These are phyloP conservation scores for Nematopogon swammerdamellus DNA, from an alignment of 2,888 invertebrate genomes.

Conservation along the genomic window DNA sequence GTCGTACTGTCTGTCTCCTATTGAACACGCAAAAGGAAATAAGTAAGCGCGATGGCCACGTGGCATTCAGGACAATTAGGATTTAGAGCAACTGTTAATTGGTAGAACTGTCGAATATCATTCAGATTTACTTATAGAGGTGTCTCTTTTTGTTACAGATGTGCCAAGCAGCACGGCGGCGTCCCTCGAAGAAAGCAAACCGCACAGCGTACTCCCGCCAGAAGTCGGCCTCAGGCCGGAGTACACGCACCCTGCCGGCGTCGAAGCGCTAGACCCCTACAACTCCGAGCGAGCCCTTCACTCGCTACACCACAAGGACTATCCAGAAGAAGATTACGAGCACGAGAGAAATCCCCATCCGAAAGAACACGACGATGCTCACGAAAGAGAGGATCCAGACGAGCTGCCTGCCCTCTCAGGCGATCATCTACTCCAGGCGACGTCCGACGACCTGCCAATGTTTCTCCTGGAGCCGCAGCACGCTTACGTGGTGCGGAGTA, in stretches of 20 bases:
- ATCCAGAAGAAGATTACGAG: slow-evolving; percentile 49
- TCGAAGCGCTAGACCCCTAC: slow-evolving; percentile 46
- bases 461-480: slow-evolving; percentile 86
- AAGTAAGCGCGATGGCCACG: slow-evolving; percentile 11
- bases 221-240: slow-evolving; percentile 38
- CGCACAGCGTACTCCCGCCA: slow-evolving; percentile 27
- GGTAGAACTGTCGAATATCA: too few species aligned
- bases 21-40: slow-evolving; percentile 7
- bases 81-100: too few species aligned
- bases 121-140: background rate
- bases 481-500: slow-evolving; percentile 86
- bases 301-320: slow-evolving; percentile 35
- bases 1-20: background rate
- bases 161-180: slow-evolving; percentile 32
- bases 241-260: slow-evolving; percentile 47
- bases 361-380: slow-evolving; percentile 35
- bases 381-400: slow-evolving; percentile 42
- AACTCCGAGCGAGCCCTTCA: slow-evolving; percentile 42
- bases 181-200: slow-evolving; percentile 23
- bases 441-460: slow-evolving; percentile 73
- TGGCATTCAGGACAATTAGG: too few species aligned
- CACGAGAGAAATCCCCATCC: slow-evolving; percentile 23
- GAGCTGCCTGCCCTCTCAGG: slow-evolving; percentile 45
- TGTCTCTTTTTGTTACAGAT: slow-evolving; percentile 32
- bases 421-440: slow-evolving; percentile 46